A percentile compares a stretch with the other conserved stretches of the same genome.
These are phyloP conservation scores for Bombus polaris DNA, from an alignment of 1,140 invertebrate species.

Conservation along the genomic window DNA sequence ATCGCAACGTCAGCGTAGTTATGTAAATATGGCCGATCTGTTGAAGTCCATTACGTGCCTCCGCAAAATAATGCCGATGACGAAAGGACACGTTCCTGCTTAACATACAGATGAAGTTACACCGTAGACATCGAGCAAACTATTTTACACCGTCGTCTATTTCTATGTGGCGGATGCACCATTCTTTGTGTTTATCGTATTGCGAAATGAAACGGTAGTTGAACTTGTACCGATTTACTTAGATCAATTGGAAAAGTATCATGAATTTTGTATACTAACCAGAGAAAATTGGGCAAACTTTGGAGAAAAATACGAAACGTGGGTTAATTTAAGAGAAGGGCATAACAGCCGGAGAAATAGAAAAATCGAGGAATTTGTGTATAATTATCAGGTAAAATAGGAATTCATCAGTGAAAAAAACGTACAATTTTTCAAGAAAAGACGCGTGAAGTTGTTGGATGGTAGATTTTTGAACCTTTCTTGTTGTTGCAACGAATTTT, in stretches of 20 bases:
- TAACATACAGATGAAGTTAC: conserved; percentile 3
- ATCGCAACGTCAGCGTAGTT: conserved; percentile 59
- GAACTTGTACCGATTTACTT: neutral
- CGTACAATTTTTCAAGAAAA: too few species aligned
- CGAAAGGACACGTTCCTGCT: neutral
- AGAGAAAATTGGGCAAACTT: neutral
- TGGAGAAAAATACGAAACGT: neutral
- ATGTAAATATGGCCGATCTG: conserved; percentile 61
- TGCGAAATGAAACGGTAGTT: neutral
- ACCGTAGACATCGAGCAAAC: neutral
- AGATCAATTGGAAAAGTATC: neutral
- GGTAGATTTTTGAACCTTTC: too few species aligned
- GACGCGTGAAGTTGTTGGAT: too few species aligned
- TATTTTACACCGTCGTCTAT: neutral
- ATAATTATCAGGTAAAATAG: too few species aligned
- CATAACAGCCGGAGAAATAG: neutral
- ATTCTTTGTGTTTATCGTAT: neutral
- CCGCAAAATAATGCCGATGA: neutral
- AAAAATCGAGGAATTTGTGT: neutral
- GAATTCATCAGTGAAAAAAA: too few species aligned
- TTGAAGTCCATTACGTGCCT: neutral
- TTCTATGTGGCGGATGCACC: neutral
- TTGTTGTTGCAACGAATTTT: too few species aligned
- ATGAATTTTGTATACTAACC: neutral
- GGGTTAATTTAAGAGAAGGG: neutral